Evolutionary conservation across 2,888 invertebrate species (phyloP).

Genomic region (Acanthosoma haemorrhoidale): DNA sequence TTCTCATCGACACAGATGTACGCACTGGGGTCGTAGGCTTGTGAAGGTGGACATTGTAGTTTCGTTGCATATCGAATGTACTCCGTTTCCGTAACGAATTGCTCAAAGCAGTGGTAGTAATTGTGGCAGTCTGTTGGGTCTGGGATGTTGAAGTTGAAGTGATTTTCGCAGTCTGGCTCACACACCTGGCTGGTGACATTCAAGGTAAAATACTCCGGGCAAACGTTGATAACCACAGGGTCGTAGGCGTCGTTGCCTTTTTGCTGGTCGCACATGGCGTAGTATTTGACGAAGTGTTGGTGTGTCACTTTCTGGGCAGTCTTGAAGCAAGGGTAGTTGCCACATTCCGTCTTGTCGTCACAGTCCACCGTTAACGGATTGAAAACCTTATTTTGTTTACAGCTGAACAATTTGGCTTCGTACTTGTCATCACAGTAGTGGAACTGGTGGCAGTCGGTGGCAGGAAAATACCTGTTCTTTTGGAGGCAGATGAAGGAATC

Average conservation of each 20-base stretch:
- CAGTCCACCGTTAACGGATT: background rate
- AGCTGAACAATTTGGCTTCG: slow-evolving; percentile 19
- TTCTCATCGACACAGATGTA: background rate
- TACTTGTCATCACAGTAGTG: slow-evolving; percentile 24
- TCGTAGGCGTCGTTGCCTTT: background rate
- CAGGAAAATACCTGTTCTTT: slow-evolving; percentile 17
- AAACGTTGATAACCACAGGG: slow-evolving; percentile 26
- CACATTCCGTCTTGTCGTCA: background rate
- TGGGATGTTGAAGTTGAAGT: slow-evolving; percentile 4
- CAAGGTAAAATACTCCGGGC: slow-evolving; percentile 26
- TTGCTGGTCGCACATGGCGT: background rate
- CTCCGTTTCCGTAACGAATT: background rate
- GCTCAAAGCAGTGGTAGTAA: slow-evolving; percentile 26
- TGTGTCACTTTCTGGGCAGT: background rate
- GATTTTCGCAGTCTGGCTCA: slow-evolving; percentile 28
- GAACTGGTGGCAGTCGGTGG: background rate
- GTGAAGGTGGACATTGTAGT: background rate
- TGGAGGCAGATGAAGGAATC: slow-evolving; percentile 29
- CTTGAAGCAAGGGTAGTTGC: background rate
- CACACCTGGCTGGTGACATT: slow-evolving; percentile 32
- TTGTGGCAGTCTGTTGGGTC: slow-evolving; percentile 31
- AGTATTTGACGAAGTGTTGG: background rate
- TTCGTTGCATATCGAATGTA: background rate
- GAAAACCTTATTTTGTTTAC: background rate
- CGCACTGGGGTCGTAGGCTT: background rate